A percentile compares a stretch with the other conserved stretches of the same genome.
Evolutionary conservation across 2,888 invertebrate species (phyloP).

Genomic region (Cactoblastis cactorum): DNA sequence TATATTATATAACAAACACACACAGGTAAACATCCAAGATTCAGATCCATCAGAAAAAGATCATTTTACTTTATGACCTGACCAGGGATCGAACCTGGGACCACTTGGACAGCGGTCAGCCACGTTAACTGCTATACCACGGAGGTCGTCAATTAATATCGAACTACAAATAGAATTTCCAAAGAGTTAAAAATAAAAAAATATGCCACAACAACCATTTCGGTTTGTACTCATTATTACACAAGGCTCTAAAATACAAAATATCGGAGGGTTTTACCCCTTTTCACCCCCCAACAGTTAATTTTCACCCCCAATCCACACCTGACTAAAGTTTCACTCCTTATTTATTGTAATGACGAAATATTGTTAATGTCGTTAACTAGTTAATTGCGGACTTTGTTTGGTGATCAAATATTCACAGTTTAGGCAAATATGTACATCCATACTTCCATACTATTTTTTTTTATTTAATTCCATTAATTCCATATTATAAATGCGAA

Average conservation of each 20-base stretch:
- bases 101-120: too few species aligned
- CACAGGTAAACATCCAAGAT: too few species aligned
- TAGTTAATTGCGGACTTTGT: neutral
- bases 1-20: too few species aligned
- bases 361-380: conserved; percentile 1
- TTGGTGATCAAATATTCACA: neutral
- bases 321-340: conserved; percentile 14
- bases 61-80: too few species aligned
- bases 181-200: neutral
- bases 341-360: conserved; percentile 14
- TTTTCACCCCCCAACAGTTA: conserved; percentile 9
- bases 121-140: too few species aligned
- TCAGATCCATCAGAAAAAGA: too few species aligned
- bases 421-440: too few species aligned
- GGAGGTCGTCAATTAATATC: too few species aligned
- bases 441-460: too few species aligned
- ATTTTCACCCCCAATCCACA: conserved; percentile 15
- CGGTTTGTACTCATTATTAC: conserved; percentile 3
- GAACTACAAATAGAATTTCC: neutral
- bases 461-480: too few species aligned
- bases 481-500: too few species aligned
- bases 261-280: neutral
- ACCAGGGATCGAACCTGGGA: too few species aligned
- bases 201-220: neutral
- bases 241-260: neutral